phyloP scores from a whole-genome alignment of 2,888 invertebrate species.

The Caenorhabditis sinica region DNA sequence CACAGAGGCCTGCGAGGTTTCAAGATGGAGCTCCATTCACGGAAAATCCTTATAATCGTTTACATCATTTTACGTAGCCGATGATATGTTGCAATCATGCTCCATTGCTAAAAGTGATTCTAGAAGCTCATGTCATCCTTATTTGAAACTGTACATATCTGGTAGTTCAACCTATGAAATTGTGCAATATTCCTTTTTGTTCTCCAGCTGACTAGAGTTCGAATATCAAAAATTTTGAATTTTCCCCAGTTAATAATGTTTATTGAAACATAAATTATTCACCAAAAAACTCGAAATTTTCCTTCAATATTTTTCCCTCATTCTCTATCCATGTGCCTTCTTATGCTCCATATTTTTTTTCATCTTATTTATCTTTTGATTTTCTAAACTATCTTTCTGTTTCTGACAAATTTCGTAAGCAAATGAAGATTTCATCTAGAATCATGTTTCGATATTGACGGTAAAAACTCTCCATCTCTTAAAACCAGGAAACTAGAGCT shows the following conservation, averaged over 20 bases:
- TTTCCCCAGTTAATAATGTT: no score
- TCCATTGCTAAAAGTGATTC: not conserved
- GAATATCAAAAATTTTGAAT: no score
- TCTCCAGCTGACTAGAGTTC: no score
- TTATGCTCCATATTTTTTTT: not conserved
- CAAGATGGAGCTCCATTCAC: constrained; percentile 25
- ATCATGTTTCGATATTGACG: no score
- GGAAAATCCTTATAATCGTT: constrained; percentile 40
- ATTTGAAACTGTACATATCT: constrained; percentile 24
- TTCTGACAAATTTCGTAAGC: not conserved
- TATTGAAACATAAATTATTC: no score
- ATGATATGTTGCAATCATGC: no score
- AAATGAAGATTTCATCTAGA: not conserved
- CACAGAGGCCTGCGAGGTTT: constrained; percentile 19
- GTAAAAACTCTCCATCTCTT: no score
- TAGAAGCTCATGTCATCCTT: not conserved
- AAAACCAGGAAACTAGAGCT: no score
- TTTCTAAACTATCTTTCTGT: not conserved
- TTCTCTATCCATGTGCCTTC: constrained; percentile 36
- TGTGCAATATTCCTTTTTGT: constrained; percentile 1
- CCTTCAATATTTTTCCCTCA: not conserved
- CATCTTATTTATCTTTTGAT: not conserved
- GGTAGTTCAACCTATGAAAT: not conserved
- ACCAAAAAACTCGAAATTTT: no score
- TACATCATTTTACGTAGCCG: constrained; percentile 55